phyloP scores from a whole-genome alignment of 2,797 vertebrate genomes.

The Erpetoichthys calabaricus region DNA sequence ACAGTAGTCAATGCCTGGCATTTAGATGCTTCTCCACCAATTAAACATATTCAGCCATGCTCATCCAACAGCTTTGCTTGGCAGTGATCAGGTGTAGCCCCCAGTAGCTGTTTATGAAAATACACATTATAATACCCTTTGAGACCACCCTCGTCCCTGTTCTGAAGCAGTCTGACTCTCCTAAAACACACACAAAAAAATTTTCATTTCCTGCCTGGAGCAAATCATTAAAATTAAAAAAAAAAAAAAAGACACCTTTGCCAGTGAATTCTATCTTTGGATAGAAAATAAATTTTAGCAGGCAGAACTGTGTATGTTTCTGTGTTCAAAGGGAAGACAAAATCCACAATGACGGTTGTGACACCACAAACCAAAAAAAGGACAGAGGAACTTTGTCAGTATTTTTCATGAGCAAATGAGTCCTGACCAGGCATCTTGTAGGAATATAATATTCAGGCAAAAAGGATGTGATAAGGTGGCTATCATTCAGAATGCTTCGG shows the following conservation, averaged over 20 bases:
- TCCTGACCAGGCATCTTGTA: too few species aligned
- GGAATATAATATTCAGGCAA: too few species aligned
- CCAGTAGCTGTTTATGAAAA: background rate
- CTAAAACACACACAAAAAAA: background rate
- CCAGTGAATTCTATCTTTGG: background rate
- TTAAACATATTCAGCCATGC: background rate
- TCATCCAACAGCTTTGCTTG: background rate
- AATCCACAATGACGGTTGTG: too few species aligned
- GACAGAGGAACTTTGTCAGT: too few species aligned
- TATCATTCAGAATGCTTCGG: too few species aligned
- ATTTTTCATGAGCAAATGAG: too few species aligned
- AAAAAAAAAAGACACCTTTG: background rate
- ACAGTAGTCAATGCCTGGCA: too few species aligned
- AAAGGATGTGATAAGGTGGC: too few species aligned
- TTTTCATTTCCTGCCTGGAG: conserved; percentile 1
- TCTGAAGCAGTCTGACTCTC: too few species aligned
- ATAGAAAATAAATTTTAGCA: background rate
- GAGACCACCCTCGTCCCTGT: too few species aligned
- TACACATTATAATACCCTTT: background rate
- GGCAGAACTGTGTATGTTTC: background rate
- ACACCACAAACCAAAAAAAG: too few species aligned
- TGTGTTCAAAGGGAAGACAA: background rate
- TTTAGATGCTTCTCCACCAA: too few species aligned
- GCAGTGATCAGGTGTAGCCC: background rate
- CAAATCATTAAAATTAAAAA: background rate